Evolutionary conservation across 2,113 vertebrate species (phyloP), one percentile per base, ranked within the genome.

Genomic region (Ctenomys sociabilis): DNA sequence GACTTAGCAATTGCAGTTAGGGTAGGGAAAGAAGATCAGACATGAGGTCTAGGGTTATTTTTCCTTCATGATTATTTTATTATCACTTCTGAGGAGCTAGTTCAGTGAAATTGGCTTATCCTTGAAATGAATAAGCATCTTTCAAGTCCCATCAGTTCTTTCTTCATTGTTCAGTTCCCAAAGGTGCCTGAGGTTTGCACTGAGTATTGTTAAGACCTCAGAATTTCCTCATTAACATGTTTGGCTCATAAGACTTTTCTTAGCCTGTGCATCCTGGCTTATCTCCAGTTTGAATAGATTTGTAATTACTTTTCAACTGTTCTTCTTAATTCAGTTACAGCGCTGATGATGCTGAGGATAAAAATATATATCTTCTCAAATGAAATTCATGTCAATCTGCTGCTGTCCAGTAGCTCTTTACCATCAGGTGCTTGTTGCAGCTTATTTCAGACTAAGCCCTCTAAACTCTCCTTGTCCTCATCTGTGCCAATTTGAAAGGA

Each of bases 251-350:
- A 95, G 84, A 9, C 66, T 96, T 88, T 95, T 84, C 85, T 91
- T 92, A 86, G 88, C 57, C 92, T 80, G 54, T 94, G 88, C 93
- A 26, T 83, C 82, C 73, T 91, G 91, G 92, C 73, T 95, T 80
- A 75, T 83, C 85, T 96, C 93, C 85, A 83, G 86, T 96, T 37
- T 92, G 35, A 96, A 40, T 70, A 96, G 85, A 90, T 24, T 35
- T 75, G 49, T 85, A 94, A 96, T 86, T 97, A 95, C 95, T 97
- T 97, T 93, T 95, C 92, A 95, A 95, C 72, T 40, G n/a, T 82
- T 93, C 81, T 83, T 73, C 83, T 93, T 90, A 77, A 92, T 95
- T 92, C 52, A 85, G 90, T 80, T 49, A 82, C 40, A 85, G 85
- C 82, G 82, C 77, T 97, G 96, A 96, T 96, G 88, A 96, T 96